Base-by-base conservation (phyloP, 2,797 vertebrate genomes). In the Babyrousa celebensis region DNA sequence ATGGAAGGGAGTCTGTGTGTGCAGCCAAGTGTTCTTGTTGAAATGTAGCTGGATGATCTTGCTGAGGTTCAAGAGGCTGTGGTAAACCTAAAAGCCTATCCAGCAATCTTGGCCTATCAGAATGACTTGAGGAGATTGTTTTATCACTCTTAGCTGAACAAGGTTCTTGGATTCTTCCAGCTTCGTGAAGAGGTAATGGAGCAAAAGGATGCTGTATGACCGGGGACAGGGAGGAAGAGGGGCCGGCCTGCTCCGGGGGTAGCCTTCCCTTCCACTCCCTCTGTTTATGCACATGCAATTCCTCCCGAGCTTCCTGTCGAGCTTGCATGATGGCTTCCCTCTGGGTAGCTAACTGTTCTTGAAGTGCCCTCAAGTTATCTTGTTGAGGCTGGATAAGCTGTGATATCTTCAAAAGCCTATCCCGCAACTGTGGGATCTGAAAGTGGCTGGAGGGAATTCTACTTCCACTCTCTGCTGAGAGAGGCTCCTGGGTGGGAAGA, bases 381-480 rank as follows among this genome's bases (percentile, higher is more conserved):
- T 98, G 98, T 89, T 98, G 98, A 97, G 97, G 97, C 82, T 98
- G 98, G 68, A 98, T 98, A 94, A 95, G 98, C 74, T 98, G 98
- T n/a, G 98, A 97, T 40, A 98, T 97, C 82, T 97, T 98, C 77
- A 96, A 70, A 82, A 99, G 96, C 40, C 92, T 98, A 32, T 98
- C 94, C 91, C 98, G 98, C 96, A 99, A 96, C 12, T 95, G 95
- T 36, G 97, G 25, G 40, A 98, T 89, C 88, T 60, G 85, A 67
- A 96, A 84, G 84, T 70, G 97, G 89, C 88, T 89, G 67, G 98
- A 91, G 86, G 89, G 32, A 54, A 75, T 40, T 92, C 82, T 86
- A 67, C 12, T 71, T 40, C 91, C 79, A 60, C n/a, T 84, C 32
- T 90, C 92, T 56, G 72, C 36, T 75, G 77, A 95, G 77, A 88